phyloP scores from a whole-genome alignment of 2,888 invertebrate species.

The Stenotaenia linearis region DNA sequence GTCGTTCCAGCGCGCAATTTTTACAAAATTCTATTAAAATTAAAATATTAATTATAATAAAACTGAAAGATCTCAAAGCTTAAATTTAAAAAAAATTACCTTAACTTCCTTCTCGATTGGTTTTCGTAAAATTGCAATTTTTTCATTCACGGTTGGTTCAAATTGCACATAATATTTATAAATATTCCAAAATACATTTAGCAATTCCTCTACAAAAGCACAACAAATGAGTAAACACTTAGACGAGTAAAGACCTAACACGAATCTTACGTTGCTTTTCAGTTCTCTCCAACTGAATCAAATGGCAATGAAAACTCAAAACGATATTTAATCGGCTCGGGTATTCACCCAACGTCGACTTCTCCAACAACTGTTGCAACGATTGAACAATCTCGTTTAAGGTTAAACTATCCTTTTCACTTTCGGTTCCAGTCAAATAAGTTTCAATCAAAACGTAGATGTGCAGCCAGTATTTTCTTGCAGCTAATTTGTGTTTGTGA shows the following conservation, averaged over 20 bases:
- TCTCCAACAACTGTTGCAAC: constrained; percentile 75
- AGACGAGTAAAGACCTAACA: too few species aligned
- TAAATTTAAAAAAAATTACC: too few species aligned
- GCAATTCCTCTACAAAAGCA: constrained; percentile 40
- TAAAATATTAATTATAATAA: too few species aligned
- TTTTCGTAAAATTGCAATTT: constrained; percentile 61
- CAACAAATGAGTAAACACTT: too few species aligned
- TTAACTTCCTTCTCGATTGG: constrained; percentile 88
- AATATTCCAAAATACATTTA: constrained; percentile 63
- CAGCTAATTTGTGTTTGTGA: constrained; percentile 48
- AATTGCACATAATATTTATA: constrained; percentile 81
- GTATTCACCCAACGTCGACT: constrained; percentile 77
- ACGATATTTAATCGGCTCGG: constrained; percentile 69
- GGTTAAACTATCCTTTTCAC: constrained; percentile 16
- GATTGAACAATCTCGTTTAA: constrained; percentile 54
- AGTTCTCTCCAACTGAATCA: constrained; percentile 54
- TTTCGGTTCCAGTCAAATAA: constrained; percentile 49
- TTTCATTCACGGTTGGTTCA: constrained; percentile 56
- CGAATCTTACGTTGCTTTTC: background rate
- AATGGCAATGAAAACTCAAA: constrained; percentile 73
- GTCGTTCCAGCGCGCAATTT: constrained; percentile 92
- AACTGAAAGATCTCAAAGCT: too few species aligned
- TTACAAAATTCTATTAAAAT: constrained; percentile 93
- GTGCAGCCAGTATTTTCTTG: constrained; percentile 86
- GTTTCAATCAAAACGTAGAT: constrained; percentile 66